phyloP scores from a whole-genome alignment of 2,888 invertebrate species.

The Lamproptera curius region DNA sequence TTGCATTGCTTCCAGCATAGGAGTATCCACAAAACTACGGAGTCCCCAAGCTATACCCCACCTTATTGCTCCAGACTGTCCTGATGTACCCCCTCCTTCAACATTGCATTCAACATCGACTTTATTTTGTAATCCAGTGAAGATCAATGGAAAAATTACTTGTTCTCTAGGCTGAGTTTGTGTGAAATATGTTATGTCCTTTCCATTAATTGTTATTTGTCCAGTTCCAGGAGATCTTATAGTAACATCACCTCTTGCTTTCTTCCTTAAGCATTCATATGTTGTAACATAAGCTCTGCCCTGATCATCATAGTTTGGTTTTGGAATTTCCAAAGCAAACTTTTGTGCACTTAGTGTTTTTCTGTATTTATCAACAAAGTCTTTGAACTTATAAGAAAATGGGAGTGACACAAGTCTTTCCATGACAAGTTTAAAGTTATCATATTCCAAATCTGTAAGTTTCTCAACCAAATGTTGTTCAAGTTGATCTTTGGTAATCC shows the following conservation, averaged over 20 bases:
- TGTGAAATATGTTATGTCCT: conserved; percentile 87
- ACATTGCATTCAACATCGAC: conserved; percentile 91
- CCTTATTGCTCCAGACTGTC: conserved; percentile 93
- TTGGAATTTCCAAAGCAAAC: conserved; percentile 80
- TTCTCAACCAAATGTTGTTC: conserved; percentile 82
- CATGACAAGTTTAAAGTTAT: conserved; percentile 84
- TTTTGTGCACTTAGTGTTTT: conserved; percentile 78
- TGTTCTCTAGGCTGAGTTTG: conserved; percentile 85
- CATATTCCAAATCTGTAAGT: conserved; percentile 83
- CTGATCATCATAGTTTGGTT: conserved; percentile 82
- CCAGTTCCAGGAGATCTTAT: conserved; percentile 90
- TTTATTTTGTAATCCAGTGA: conserved; percentile 84
- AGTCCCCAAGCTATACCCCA: conserved; percentile 92
- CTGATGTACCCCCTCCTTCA: conserved; percentile 84
- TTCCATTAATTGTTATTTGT: conserved; percentile 87
- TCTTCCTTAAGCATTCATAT: conserved; percentile 85
- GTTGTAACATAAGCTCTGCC: conserved; percentile 85
- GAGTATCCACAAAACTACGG: conserved; percentile 87
- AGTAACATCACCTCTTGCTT: conserved; percentile 87
- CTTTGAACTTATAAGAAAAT: conserved; percentile 82
- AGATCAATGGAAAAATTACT: conserved; percentile 91
- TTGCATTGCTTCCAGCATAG: conserved; percentile 90
- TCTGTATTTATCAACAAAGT: conserved; percentile 86
- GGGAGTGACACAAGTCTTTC: conserved; percentile 84
- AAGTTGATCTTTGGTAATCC: conserved; percentile 83